Evolutionary conservation across 1,140 invertebrate genomes (phyloP).

Genomic region (Gonioctena quinquepunctata): DNA sequence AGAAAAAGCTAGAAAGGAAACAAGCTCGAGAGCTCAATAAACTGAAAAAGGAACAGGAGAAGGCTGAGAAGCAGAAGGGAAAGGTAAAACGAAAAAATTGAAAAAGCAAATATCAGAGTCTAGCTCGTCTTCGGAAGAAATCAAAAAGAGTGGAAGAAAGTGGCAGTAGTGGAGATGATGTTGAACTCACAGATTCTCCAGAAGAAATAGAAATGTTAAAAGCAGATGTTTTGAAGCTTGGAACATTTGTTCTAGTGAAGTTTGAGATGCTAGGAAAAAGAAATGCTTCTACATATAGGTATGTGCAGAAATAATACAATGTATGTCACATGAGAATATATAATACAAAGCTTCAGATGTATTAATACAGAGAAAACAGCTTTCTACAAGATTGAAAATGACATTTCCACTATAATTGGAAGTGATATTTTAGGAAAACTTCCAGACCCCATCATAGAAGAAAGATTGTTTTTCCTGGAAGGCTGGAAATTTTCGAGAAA

Average conservation of each 20-base stretch:
- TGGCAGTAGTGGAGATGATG: conserved; percentile 10
- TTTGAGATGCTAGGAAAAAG: not conserved
- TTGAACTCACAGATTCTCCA: not conserved
- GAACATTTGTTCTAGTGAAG: not conserved
- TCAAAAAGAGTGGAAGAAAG: not conserved
- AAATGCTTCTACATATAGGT: not conserved
- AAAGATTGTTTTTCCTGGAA: not conserved
- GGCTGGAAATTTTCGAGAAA: not conserved
- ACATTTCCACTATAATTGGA: not conserved
- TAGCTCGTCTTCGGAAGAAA: not conserved
- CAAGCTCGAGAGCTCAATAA: not conserved
- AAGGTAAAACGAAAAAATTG: not conserved
- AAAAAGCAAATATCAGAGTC: not conserved
- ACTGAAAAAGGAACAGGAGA: not conserved
- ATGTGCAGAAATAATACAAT: not conserved
- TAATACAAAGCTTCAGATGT: not conserved
- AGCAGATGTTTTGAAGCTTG: not conserved
- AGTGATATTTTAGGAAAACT: not conserved
- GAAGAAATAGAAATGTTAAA: not conserved
- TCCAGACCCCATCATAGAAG: not conserved
- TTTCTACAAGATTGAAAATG: not conserved
- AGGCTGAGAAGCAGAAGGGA: not conserved
- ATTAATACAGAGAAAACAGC: not conserved
- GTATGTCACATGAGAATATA: not conserved
- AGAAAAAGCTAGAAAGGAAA: not conserved